These are phyloP conservation scores for Coremacera marginata DNA, from an alignment of 2,888 invertebrate species.

Conservation along the genomic window DNA sequence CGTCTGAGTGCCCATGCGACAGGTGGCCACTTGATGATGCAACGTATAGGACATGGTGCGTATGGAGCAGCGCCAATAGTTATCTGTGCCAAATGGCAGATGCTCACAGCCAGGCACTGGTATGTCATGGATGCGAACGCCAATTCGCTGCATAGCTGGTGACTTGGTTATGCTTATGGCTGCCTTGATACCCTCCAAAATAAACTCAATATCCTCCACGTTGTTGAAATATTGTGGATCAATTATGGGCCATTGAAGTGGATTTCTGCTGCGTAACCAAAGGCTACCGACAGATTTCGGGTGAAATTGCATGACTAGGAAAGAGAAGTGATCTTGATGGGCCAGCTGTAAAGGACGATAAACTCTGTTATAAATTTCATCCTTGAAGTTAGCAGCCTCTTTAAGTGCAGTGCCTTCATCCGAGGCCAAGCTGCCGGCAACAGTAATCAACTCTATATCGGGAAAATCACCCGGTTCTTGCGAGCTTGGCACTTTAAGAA, in stretches of 20 bases:
- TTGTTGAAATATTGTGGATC: constrained; percentile 84
- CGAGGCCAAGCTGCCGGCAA: constrained; percentile 73
- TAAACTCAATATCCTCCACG: constrained; percentile 74
- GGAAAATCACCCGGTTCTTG: constrained; percentile 69
- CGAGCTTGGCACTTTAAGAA: constrained; percentile 72
- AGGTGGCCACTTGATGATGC: constrained; percentile 76
- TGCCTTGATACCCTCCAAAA: constrained; percentile 75
- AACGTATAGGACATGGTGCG: constrained; percentile 73
- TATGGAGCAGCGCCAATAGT: constrained; percentile 78
- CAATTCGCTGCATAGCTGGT: constrained; percentile 73
- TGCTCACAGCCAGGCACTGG: constrained; percentile 71
- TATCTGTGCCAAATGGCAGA: constrained; percentile 72
- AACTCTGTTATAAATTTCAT: constrained; percentile 70
- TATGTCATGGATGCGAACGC: constrained; percentile 71
- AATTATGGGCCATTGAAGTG: constrained; percentile 81
- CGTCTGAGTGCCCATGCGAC: constrained; percentile 76
- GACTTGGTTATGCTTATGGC: constrained; percentile 72
- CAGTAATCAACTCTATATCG: constrained; percentile 77
- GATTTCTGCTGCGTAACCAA: constrained; percentile 78
- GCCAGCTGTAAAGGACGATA: constrained; percentile 70
- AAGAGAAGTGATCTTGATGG: constrained; percentile 72
- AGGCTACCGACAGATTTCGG: constrained; percentile 80
- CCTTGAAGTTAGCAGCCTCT: constrained; percentile 71
- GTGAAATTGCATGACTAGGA: constrained; percentile 77
- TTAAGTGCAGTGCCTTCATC: constrained; percentile 72